Conservation (phyloP, 2,113 vertebrate species). For the Noctilio leporinus region DNA sequence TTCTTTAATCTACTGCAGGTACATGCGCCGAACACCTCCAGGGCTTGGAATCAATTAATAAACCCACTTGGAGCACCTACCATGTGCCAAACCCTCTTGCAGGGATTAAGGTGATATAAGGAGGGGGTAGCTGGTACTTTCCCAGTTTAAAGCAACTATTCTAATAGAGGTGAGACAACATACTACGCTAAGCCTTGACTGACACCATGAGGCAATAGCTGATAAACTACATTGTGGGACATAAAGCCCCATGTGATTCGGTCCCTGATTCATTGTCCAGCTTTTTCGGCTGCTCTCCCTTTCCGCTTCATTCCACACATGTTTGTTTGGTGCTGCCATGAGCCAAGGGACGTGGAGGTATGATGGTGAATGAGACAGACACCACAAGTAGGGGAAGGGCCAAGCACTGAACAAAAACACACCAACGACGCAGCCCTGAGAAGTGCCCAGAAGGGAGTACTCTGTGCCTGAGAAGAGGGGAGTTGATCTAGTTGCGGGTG, state of each 20-base stretch:
- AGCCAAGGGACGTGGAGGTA: not conserved
- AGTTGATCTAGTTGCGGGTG: not conserved
- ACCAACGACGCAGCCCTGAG: not conserved
- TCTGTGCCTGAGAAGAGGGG: not conserved
- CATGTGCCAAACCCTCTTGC: not conserved
- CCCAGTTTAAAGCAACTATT: not conserved
- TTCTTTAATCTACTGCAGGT: not conserved
- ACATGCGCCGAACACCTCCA: not conserved
- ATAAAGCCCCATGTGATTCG: not conserved
- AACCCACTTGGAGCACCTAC: not conserved
- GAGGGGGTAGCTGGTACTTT: not conserved
- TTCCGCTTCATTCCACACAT: not conserved
- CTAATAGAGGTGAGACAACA: not conserved
- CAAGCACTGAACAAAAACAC: not conserved
- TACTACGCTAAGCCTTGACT: not conserved
- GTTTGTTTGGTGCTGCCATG: not conserved
- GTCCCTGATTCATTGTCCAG: not conserved
- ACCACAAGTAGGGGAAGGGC: not conserved
- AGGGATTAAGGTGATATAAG: not conserved
- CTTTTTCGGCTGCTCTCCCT: not conserved
- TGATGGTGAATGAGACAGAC: not conserved
- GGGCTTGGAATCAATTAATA: not conserved
- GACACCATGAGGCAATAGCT: not conserved
- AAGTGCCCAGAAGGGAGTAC: not conserved
- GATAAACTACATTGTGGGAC: not conserved